These are phyloP conservation scores for Leiothrix lutea DNA, from an alignment of 2,113 vertebrate genomes.

Conservation along the genomic window DNA sequence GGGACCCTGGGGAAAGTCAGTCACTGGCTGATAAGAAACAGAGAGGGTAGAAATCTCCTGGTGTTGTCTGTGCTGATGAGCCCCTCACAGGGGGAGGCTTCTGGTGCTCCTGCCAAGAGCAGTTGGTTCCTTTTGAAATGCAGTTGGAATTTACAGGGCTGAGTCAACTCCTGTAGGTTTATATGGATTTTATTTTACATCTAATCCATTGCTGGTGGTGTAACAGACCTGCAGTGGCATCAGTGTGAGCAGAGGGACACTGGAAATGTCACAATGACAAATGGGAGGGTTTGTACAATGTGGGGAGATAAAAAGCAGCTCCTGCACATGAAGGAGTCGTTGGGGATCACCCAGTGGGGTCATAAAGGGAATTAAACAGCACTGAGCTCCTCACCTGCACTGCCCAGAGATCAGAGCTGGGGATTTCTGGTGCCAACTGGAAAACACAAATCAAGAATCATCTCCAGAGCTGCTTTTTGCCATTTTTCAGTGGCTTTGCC, in stretches of 20 bases:
- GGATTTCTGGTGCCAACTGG: not conserved
- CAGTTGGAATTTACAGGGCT: not conserved
- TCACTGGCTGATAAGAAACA: not conserved
- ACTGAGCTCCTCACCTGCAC: not conserved
- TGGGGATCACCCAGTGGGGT: not conserved
- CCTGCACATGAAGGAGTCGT: accelerated
- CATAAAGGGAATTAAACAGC: not conserved
- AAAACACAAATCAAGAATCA: not conserved
- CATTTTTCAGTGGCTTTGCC: not conserved
- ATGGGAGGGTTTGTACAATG: not conserved
- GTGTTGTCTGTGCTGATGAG: not conserved
- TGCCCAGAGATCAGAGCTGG: not conserved
- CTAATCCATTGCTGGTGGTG: accelerated
- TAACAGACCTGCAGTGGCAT: not conserved
- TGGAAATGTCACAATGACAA: not conserved
- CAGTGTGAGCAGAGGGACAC: not conserved
- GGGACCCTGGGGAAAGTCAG: not conserved
- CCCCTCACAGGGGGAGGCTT: not conserved
- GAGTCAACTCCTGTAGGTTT: not conserved
- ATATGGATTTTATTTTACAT: not conserved
- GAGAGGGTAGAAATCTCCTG: not conserved
- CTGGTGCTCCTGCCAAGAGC: not conserved
- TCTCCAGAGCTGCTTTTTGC: not conserved
- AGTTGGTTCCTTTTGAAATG: not conserved
- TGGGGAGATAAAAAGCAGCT: not conserved